Conservation (phyloP, 2,888 invertebrate species). For the Tenthredo distinguenda region DNA sequence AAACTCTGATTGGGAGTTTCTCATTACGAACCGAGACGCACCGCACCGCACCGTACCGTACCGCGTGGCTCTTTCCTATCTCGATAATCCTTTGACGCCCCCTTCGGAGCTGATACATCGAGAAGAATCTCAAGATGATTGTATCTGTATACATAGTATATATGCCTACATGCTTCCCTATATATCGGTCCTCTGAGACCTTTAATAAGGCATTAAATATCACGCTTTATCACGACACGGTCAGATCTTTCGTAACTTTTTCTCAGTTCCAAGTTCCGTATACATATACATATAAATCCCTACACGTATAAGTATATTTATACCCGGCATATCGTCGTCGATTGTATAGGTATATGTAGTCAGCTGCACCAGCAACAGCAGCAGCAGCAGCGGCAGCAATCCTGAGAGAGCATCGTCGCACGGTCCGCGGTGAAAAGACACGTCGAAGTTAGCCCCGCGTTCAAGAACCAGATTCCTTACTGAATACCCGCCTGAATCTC, state of each 20-base stretch:
- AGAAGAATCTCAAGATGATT: conserved; percentile 29
- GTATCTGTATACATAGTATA: background rate
- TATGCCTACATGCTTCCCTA: conserved; percentile 18
- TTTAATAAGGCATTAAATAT: conserved; percentile 47
- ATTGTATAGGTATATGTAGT: background rate
- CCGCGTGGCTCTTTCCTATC: conserved; percentile 18
- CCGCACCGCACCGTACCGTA: too few species aligned
- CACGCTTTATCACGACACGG: conserved; percentile 39
- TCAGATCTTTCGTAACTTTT: conserved; percentile 14
- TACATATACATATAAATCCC: background rate
- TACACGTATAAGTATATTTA: background rate
- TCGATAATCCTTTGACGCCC: conserved; percentile 40
- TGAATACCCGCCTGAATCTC: conserved; percentile 43
- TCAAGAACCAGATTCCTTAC: conserved; percentile 47
- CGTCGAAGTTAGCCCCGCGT: conserved; percentile 23
- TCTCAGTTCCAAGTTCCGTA: background rate
- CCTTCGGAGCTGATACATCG: conserved; percentile 26
- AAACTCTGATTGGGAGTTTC: conserved; percentile 32
- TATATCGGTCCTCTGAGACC: conserved; percentile 38
- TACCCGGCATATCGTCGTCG: background rate
- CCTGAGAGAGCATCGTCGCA: conserved; percentile 36
- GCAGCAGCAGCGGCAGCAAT: background rate
- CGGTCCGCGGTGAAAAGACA: conserved; percentile 30
- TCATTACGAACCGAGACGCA: conserved; percentile 30
- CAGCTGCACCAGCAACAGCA: background rate